Percentiles rank a stretch among this genome's conserved stretches.
These are phyloP conservation scores for Psilopsiagon aymara DNA, from an alignment of 2,113 vertebrate genomes.

Conservation along the genomic window DNA sequence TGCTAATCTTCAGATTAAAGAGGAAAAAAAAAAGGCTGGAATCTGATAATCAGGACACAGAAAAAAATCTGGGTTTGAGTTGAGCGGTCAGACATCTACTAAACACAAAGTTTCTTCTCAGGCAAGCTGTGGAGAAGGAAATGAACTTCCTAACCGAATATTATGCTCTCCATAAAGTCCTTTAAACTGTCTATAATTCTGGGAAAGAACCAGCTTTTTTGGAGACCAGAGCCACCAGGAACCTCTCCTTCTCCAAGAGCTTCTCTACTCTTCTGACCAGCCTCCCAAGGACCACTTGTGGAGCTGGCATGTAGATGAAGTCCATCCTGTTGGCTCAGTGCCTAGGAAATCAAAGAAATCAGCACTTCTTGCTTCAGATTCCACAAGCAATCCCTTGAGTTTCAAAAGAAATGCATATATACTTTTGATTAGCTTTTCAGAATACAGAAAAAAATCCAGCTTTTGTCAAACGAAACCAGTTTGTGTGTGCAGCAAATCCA, in stretches of 20 bases:
- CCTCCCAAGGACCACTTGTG: rapidly evolving
- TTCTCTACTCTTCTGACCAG: neutral
- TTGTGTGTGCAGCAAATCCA: neutral
- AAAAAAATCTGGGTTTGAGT: neutral
- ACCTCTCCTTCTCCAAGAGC: neutral
- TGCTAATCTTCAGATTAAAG: neutral
- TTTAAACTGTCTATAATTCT: neutral
- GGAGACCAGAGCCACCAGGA: neutral
- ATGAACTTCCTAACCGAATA: neutral
- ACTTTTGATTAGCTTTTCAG: neutral
- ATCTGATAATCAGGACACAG: neutral
- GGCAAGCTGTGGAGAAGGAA: neutral
- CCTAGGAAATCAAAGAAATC: neutral
- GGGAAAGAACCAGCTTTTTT: neutral
- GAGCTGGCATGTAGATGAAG: neutral
- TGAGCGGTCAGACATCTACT: neutral
- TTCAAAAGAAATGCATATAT: neutral
- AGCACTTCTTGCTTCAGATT: neutral
- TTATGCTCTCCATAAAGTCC: neutral
- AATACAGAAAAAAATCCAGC: neutral
- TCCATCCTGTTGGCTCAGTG: neutral
- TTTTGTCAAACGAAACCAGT: neutral
- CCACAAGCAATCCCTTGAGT: neutral
- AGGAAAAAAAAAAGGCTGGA: neutral
- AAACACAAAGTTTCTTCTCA: neutral